A percentile compares a stretch with the other conserved stretches of the same genome.
These are phyloP conservation scores for Lymantria dispar DNA, from an alignment of 2,888 invertebrate species.

Conservation along the genomic window DNA sequence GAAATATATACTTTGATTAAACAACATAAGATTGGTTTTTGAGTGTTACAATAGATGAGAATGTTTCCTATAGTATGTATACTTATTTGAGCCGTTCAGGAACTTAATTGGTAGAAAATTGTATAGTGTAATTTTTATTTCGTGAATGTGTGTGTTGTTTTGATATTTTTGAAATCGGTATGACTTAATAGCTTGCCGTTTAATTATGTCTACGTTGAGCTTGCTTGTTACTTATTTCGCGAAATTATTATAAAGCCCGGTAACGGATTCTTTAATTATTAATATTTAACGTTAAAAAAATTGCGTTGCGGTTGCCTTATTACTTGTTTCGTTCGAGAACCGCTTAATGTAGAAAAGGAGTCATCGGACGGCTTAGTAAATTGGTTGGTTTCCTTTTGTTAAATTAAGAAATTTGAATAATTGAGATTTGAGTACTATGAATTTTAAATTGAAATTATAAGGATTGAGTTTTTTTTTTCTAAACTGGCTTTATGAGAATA, in stretches of 20 bases:
- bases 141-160: slow-evolving; percentile 27
- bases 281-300: neutral
- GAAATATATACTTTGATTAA: neutral
- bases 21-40: neutral
- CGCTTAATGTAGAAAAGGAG: neutral
- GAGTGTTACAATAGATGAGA: slow-evolving; percentile 5
- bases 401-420: neutral
- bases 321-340: neutral
- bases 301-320: neutral
- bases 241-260: neutral
- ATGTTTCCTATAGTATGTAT: slow-evolving; percentile 23
- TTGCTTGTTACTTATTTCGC: slow-evolving; percentile 10
- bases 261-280: neutral
- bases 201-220: slow-evolving; percentile 7
- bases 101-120: slow-evolving; percentile 61
- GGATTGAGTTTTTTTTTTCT: too few species aligned
- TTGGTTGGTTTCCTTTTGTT: neutral
- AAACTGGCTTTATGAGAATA: too few species aligned
- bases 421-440: neutral
- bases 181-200: slow-evolving; percentile 39
- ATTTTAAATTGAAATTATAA: neutral
- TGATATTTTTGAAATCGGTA: slow-evolving; percentile 39
- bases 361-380: neutral
- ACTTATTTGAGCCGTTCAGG: slow-evolving; percentile 30
- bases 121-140: slow-evolving; percentile 45